Percentiles rank a stretch among this genome's conserved stretches.
phyloP scores from a whole-genome alignment of 2,797 vertebrate species.

The Octomys mimax region DNA sequence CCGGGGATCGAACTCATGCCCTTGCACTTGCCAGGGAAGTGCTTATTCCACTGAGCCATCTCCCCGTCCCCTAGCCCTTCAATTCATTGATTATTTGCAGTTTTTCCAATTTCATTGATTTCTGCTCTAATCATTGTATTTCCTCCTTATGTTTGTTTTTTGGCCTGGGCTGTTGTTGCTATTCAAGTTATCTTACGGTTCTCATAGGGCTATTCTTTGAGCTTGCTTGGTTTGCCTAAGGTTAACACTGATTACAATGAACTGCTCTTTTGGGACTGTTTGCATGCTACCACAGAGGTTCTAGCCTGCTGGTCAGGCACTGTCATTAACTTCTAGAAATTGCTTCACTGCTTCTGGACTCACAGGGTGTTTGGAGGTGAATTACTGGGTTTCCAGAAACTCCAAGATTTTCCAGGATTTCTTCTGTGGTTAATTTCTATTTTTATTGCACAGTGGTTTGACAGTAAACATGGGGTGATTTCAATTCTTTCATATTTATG shows the following conservation, averaged over 20 bases:
- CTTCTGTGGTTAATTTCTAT: background rate
- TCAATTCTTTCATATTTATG: too few species aligned
- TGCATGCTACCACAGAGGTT: background rate
- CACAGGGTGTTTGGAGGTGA: background rate
- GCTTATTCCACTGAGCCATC: too few species aligned
- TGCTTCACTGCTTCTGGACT: background rate
- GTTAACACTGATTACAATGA: background rate
- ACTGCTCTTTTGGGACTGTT: background rate
- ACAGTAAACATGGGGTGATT: too few species aligned
- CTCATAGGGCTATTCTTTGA: background rate
- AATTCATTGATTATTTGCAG: too few species aligned
- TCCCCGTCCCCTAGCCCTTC: too few species aligned
- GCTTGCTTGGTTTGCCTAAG: background rate
- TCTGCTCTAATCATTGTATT: background rate
- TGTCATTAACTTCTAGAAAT: background rate
- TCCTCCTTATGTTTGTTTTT: background rate
- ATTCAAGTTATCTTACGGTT: background rate
- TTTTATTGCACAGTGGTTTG: too few species aligned
- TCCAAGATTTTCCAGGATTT: background rate
- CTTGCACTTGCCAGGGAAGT: too few species aligned
- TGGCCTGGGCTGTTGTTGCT: background rate
- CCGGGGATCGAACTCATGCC: too few species aligned
- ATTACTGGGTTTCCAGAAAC: background rate
- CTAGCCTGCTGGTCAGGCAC: background rate
- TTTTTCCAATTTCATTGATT: too few species aligned